Evolutionary conservation across 2,888 invertebrate genomes (phyloP).

Genomic region (Napeogenes inachia): DNA sequence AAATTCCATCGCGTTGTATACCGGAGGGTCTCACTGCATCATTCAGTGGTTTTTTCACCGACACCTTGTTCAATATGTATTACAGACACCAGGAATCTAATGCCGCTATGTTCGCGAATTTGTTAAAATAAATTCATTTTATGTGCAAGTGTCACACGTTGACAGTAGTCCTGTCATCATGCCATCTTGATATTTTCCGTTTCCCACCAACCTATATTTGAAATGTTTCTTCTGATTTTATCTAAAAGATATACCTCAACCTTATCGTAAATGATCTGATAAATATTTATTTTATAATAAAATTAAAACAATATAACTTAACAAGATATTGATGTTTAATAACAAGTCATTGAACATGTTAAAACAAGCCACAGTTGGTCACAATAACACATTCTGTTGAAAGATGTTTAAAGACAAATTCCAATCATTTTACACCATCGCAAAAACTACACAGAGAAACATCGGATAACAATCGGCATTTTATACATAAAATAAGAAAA

Average conservation of each 20-base stretch:
- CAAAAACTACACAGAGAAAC: constrained; percentile 49
- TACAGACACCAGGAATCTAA: constrained; percentile 33
- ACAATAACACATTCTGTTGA: constrained; percentile 26
- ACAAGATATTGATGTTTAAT: no score
- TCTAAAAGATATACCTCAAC: no score
- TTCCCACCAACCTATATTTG: no score
- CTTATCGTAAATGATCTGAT: no score
- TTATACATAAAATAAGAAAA: constrained; percentile 54
- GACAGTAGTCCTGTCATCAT: no score
- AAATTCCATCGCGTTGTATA: constrained; percentile 70
- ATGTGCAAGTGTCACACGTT: no score
- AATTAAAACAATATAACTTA: no score
- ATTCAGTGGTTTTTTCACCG: constrained; percentile 71
- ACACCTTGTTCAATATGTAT: constrained; percentile 75
- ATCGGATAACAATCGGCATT: constrained; percentile 68
- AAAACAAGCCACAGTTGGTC: background rate
- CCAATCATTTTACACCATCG: constrained; percentile 54
- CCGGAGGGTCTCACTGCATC: constrained; percentile 71
- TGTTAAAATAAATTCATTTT: background rate
- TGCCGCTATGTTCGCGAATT: constrained; percentile 4
- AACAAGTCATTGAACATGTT: no score
- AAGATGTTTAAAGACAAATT: constrained; percentile 40
- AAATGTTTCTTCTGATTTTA: no score
- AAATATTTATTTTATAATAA: no score
- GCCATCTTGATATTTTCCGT: no score